phyloP scores from a whole-genome alignment of 2,888 invertebrate species.

The Mythimna lalbum region DNA sequence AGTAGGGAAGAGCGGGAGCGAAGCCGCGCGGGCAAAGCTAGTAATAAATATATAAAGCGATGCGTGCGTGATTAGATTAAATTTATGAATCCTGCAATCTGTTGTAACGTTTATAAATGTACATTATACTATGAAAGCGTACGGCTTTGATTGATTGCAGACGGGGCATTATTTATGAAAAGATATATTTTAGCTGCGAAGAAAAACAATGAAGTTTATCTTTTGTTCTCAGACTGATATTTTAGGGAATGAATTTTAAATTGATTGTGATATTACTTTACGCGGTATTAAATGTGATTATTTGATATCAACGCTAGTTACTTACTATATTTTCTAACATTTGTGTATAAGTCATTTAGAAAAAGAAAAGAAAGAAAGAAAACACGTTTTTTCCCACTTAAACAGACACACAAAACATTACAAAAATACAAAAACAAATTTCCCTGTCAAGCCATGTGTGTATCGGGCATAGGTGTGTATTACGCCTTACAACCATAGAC shows the following conservation, averaged over 20 bases:
- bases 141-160: slow-evolving; percentile 44
- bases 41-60: slow-evolving; percentile 1
- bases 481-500: no score
- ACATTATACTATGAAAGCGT: slow-evolving; percentile 13
- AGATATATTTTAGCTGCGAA: slow-evolving; percentile 33
- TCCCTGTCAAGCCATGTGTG: no score
- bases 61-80: slow-evolving; percentile 43
- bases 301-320: not conserved
- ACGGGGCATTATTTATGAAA: slow-evolving; percentile 41
- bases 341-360: not conserved
- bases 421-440: no score
- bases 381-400: no score
- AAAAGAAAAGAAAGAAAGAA: no score
- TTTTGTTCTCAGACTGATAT: slow-evolving; percentile 17
- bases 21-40: no score
- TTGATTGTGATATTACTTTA: slow-evolving; percentile 5
- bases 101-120: slow-evolving; percentile 33
- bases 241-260: not conserved
- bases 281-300: not conserved
- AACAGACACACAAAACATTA: no score
- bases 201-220: slow-evolving; percentile 29
- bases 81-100: slow-evolving; percentile 48
- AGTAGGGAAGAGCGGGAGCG: no score
- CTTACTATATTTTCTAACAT: not conserved
- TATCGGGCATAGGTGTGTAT: no score